A percentile compares a stretch with the other conserved stretches of the same genome.
Evolutionary conservation across 2,113 vertebrate genomes (phyloP).

Genomic region (Nicator chloris): DNA sequence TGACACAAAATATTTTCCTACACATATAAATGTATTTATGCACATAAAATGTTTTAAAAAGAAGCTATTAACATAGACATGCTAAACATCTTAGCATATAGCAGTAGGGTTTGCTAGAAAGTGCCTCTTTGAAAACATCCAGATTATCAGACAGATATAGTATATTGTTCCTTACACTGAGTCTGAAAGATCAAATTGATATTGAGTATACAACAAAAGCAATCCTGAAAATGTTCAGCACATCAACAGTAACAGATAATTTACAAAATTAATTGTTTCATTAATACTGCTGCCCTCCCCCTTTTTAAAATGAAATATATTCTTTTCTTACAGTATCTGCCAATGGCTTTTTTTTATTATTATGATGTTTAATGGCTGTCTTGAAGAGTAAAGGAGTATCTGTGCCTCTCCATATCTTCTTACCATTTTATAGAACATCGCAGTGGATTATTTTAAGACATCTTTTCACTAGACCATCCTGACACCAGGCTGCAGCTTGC

Average conservation of each 20-base stretch:
- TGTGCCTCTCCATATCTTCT: not conserved
- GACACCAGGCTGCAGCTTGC: conserved; percentile 12
- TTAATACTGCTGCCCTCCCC: not conserved
- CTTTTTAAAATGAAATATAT: not conserved
- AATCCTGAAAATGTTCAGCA: not conserved
- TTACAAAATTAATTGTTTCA: not conserved
- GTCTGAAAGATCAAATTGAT: not conserved
- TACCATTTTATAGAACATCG: not conserved
- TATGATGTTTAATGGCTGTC: not conserved
- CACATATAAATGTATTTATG: not conserved
- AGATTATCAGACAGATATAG: not conserved
- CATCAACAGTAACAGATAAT: not conserved
- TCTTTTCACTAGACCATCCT: conserved; percentile 11
- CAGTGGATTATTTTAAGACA: conserved; percentile 33
- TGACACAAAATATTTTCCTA: not conserved
- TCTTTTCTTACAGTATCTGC: not conserved
- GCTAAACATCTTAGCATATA: not conserved
- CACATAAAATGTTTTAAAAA: not conserved
- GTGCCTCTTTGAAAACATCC: not conserved
- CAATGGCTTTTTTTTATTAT: not conserved
- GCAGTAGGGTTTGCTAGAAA: not conserved
- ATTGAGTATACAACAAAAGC: not conserved
- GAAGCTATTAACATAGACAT: not conserved
- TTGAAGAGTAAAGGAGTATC: not conserved
- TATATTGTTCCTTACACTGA: not conserved